Evolutionary conservation across 2,797 vertebrate genomes (phyloP).

Genomic region (Micromesistius poutassou): DNA sequence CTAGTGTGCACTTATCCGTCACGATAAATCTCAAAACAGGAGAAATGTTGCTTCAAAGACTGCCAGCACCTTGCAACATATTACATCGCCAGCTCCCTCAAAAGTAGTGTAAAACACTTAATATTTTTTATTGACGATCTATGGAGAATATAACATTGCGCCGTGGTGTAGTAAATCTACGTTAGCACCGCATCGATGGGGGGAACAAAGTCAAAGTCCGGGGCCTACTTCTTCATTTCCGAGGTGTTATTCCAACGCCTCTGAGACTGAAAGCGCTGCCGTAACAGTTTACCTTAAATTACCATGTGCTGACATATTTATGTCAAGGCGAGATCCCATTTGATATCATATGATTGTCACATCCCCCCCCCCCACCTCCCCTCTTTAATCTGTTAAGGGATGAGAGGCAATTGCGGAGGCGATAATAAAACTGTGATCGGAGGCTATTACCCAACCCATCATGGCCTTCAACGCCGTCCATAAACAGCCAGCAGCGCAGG

Average conservation of each 20-base stretch:
- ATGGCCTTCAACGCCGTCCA: slow-evolving; percentile 7
- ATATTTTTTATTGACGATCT: background rate
- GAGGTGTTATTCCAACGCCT: background rate
- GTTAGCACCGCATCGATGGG: too few species aligned
- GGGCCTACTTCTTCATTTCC: background rate
- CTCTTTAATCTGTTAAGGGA: slow-evolving; percentile 12
- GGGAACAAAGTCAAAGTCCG: background rate
- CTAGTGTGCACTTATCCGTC: background rate
- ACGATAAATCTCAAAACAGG: background rate
- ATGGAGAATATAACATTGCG: background rate
- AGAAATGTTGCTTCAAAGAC: slow-evolving; percentile 30
- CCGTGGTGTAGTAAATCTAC: background rate
- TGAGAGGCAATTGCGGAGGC: slow-evolving; percentile 28
- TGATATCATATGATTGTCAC: slow-evolving; percentile 30
- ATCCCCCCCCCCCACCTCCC: slow-evolving; percentile 20
- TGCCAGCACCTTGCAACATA: background rate
- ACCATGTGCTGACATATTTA: slow-evolving; percentile 56
- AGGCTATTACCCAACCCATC: slow-evolving; percentile 9
- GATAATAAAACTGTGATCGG: slow-evolving; percentile 3
- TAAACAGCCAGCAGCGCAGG: slow-evolving; percentile 12
- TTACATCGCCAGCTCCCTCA: background rate
- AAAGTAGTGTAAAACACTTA: background rate
- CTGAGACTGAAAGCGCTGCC: slow-evolving; percentile 8
- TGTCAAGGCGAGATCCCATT: slow-evolving; percentile 25
- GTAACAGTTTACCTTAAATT: slow-evolving; percentile 55